A percentile compares a stretch with the other conserved stretches of the same genome.
Evolutionary conservation across 2,888 invertebrate species (phyloP).

Genomic region (Scrobipalpa atriplicella): DNA sequence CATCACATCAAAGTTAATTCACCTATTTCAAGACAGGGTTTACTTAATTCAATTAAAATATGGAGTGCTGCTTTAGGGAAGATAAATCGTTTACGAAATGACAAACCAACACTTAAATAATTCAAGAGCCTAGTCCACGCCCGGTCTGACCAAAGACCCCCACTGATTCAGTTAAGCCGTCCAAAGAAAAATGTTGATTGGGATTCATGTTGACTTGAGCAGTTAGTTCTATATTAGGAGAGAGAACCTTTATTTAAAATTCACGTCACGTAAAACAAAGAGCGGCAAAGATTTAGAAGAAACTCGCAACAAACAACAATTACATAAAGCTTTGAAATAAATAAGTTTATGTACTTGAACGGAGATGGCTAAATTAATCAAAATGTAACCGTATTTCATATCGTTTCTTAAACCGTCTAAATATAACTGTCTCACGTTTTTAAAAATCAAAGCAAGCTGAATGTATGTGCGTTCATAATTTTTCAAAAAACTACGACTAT

Average conservation of each 20-base stretch:
- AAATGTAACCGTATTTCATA: too few relatives aligned
- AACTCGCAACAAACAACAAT: not conserved
- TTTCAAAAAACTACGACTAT: not conserved
- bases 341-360: not conserved
- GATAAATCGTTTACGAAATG: not conserved
- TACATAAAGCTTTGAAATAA: not conserved
- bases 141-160: not conserved
- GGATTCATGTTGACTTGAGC: slow-evolving; percentile 11
- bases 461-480: too few relatives aligned
- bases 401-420: too few relatives aligned
- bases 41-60: not conserved
- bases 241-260: not conserved
- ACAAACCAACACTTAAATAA: not conserved
- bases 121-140: too few relatives aligned
- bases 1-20: too few relatives aligned
- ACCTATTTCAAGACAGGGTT: too few relatives aligned
- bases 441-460: too few relatives aligned
- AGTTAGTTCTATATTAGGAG: slow-evolving; percentile 11
- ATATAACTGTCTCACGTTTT: too few relatives aligned
- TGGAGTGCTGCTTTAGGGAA: not conserved
- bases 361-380: too few relatives aligned
- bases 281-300: not conserved
- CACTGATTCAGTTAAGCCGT: too few relatives aligned
- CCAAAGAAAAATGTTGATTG: not conserved
- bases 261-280: slow-evolving; percentile 6